Conservation (phyloP, 1,140 invertebrate species). For the Papilio xuthus region DNA sequence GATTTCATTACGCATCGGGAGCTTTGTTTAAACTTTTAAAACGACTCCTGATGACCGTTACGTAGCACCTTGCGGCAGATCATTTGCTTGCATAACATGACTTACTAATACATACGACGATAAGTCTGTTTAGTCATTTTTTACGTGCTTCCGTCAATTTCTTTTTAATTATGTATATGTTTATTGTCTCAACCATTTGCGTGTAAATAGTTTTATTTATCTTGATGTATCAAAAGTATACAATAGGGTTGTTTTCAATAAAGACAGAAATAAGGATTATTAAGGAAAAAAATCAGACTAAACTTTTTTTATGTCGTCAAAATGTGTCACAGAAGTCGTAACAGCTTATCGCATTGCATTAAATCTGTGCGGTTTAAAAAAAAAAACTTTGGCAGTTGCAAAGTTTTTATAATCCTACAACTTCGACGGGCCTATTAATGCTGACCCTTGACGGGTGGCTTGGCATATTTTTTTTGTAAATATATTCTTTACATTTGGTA, state of each 20-base stretch:
- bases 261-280: background rate
- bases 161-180: background rate
- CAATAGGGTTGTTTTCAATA: background rate
- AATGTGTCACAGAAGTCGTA: conserved; percentile 14
- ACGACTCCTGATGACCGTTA: conserved; percentile 58
- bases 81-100: conserved; percentile 34
- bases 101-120: background rate
- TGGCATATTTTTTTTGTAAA: conserved; percentile 58
- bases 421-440: conserved; percentile 66
- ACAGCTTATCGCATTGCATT: conserved; percentile 18
- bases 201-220: background rate
- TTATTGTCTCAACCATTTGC: background rate
- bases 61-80: conserved; percentile 63
- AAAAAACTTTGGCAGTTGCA: conserved; percentile 32
- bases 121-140: conserved; percentile 7
- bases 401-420: conserved; percentile 52
- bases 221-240: background rate
- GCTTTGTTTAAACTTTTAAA: conserved; percentile 69
- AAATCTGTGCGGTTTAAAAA: conserved; percentile 32
- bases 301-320: conserved; percentile 2
- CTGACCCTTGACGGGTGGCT: conserved; percentile 64
- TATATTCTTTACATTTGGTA: conserved; percentile 57
- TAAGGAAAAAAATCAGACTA: background rate
- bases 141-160: background rate
- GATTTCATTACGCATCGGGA: conserved; percentile 56